These are phyloP conservation scores for Epinotia demarniana DNA, from an alignment of 2,888 invertebrate species.

Conservation along the genomic window DNA sequence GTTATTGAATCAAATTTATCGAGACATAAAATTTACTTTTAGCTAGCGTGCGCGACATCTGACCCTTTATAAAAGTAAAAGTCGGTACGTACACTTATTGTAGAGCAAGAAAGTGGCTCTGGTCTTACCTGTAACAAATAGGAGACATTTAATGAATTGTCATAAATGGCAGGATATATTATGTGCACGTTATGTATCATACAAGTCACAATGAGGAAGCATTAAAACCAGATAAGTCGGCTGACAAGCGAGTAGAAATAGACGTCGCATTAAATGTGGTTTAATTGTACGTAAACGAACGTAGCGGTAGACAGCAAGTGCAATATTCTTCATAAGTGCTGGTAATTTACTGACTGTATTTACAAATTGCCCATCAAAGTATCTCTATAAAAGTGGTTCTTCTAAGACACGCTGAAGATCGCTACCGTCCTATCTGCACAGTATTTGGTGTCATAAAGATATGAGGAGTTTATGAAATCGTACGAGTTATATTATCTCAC, in stretches of 20 bases:
- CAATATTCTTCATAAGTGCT: neutral
- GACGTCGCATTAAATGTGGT: slow-evolving; percentile 50
- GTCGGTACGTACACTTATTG: slow-evolving; percentile 49
- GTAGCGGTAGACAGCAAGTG: neutral
- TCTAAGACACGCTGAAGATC: too few relatives aligned
- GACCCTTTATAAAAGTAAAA: slow-evolving; percentile 60
- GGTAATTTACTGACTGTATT: too few relatives aligned
- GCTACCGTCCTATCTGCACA: too few relatives aligned
- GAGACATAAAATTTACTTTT: slow-evolving; percentile 51
- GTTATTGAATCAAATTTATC: slow-evolving; percentile 38
- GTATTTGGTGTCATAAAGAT: too few relatives aligned
- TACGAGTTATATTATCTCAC: too few relatives aligned
- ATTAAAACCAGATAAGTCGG: slow-evolving; percentile 52
- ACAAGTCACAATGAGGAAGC: slow-evolving; percentile 55
- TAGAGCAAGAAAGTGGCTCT: slow-evolving; percentile 54
- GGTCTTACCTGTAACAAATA: slow-evolving; percentile 66
- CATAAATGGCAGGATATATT: slow-evolving; percentile 50
- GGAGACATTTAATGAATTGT: slow-evolving; percentile 58
- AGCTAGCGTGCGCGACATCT: slow-evolving; percentile 50
- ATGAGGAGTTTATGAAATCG: too few relatives aligned
- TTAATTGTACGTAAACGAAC: slow-evolving; percentile 20
- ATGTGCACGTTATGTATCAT: slow-evolving; percentile 41
- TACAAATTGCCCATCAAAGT: too few relatives aligned
- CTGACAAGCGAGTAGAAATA: slow-evolving; percentile 55
- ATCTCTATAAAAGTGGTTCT: too few relatives aligned